Conservation (phyloP, 2,113 vertebrate species). For the Lanius ludovicianus region DNA sequence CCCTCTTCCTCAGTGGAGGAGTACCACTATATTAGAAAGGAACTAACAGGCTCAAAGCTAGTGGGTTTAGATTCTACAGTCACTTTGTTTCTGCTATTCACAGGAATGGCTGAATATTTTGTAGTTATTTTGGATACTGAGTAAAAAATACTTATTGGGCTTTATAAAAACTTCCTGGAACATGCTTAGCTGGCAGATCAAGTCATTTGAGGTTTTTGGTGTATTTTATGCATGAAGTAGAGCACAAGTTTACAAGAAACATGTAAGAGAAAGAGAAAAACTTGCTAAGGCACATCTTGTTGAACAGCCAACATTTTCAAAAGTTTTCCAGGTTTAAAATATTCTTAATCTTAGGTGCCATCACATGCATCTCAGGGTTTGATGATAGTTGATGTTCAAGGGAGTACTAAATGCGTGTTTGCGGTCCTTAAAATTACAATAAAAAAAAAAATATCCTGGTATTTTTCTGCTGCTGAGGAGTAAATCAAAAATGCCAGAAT, state of each 20-base stretch:
- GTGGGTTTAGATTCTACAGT: rapidly evolving
- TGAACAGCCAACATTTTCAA: background rate
- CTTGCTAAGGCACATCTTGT: background rate
- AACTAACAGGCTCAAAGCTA: background rate
- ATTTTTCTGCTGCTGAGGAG: background rate
- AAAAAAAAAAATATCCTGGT: too few species aligned
- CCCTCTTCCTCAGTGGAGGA: background rate
- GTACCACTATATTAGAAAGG: background rate
- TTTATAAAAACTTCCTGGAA: background rate
- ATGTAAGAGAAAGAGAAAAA: background rate
- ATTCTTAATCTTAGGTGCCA: background rate
- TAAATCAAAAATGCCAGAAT: background rate
- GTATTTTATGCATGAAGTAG: background rate
- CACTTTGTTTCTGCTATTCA: background rate
- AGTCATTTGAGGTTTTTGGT: background rate
- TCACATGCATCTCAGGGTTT: background rate
- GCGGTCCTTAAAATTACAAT: background rate
- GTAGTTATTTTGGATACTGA: background rate
- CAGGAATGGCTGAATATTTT: background rate
- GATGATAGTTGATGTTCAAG: background rate
- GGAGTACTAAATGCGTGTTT: background rate
- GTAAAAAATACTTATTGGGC: background rate
- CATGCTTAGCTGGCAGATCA: background rate
- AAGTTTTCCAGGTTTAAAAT: background rate
- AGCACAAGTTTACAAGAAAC: background rate